Conservation (phyloP, 2,888 invertebrate species). For the Coenonympha glycerion region DNA sequence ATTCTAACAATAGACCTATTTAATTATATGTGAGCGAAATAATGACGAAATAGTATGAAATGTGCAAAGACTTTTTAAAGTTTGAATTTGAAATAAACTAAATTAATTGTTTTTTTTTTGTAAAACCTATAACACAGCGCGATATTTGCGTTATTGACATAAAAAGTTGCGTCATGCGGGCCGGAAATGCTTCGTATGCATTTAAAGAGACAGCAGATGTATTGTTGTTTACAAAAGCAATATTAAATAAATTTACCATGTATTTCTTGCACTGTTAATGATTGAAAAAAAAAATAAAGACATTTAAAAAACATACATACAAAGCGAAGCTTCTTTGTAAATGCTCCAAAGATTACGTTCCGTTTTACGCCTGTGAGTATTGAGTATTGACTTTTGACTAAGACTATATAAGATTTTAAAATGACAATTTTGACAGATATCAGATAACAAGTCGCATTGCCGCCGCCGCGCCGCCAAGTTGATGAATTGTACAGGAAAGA, state of each 20-base stretch:
- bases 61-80: neutral
- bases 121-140: neutral
- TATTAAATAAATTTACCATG: neutral
- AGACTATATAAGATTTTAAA: too few relatives aligned
- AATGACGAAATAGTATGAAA: constrained; percentile 34
- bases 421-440: too few relatives aligned
- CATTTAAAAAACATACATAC: neutral
- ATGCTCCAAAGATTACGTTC: neutral
- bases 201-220: neutral
- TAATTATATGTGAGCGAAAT: constrained; percentile 30
- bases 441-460: too few relatives aligned
- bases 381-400: too few relatives aligned
- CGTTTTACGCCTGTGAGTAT: constrained; percentile 2
- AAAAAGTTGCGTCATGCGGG: constrained; percentile 6
- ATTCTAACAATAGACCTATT: constrained; percentile 30
- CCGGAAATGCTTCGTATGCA: constrained; percentile 3
- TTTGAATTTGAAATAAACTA: neutral
- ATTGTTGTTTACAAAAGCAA: neutral
- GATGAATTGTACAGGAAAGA: too few relatives aligned
- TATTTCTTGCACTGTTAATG: neutral
- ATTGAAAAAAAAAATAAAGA: neutral
- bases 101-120: neutral
- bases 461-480: too few relatives aligned
- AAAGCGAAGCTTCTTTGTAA: neutral
- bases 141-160: neutral